A percentile compares a stretch with the other conserved stretches of the same genome.
phyloP scores from a whole-genome alignment of 2,888 invertebrate genomes.

The Harpalus rubripes region DNA sequence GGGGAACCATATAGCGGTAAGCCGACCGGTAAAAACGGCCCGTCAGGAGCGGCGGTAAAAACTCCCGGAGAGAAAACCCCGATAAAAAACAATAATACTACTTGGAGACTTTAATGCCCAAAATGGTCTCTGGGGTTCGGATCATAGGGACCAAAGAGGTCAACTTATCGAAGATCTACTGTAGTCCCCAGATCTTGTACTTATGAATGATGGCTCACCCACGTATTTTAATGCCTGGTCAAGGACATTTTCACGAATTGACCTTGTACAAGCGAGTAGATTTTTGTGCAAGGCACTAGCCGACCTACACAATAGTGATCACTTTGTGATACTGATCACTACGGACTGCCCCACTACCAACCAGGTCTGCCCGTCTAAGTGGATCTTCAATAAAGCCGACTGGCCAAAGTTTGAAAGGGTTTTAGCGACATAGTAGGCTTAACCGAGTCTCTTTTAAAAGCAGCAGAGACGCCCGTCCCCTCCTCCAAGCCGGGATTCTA shows the following conservation, averaged over 20 bases:
- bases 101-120: conserved; percentile 70
- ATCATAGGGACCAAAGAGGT: conserved; percentile 65
- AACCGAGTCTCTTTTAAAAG: no score
- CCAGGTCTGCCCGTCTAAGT: background rate
- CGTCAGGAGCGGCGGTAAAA: no score
- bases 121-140: conserved; percentile 68
- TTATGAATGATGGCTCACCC: conserved; percentile 40
- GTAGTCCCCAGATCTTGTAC: conserved; percentile 67
- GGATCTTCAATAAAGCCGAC: background rate
- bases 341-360: background rate
- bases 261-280: conserved; percentile 24
- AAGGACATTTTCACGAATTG: conserved; percentile 67
- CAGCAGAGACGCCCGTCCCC: background rate
- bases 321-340: background rate
- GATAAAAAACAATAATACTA: no score
- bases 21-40: no score
- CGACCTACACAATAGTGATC: background rate
- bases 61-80: no score
- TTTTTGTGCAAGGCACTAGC: background rate
- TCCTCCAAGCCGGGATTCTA: background rate
- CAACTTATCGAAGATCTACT: conserved; percentile 57
- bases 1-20: background rate
- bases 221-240: conserved; percentile 69
- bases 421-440: no score
- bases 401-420: no score